These are phyloP conservation scores for Liodrosophila aerea DNA, from an alignment of 2,888 invertebrate species.

Conservation along the genomic window DNA sequence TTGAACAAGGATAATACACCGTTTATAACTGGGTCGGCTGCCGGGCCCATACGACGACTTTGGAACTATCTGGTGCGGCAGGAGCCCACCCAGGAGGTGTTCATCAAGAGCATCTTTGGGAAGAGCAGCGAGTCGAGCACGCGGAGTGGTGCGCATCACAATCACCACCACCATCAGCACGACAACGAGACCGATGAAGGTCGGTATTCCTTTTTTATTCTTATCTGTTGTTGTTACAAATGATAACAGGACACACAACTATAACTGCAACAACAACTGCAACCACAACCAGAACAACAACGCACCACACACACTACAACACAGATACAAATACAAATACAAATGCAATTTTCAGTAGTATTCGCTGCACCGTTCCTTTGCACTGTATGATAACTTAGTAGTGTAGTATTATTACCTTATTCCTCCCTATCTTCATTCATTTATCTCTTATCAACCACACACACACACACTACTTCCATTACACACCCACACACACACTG, in stretches of 20 bases:
- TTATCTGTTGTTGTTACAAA: conserved; percentile 44
- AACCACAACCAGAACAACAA: neutral
- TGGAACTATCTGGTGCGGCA: conserved; percentile 97
- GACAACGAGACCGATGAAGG: conserved; percentile 81
- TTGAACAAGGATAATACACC: conserved; percentile 97
- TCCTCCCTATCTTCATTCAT: too few relatives aligned
- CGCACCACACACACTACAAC: neutral
- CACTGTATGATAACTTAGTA: neutral
- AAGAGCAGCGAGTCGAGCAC: conserved; percentile 84
- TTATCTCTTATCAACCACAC: too few relatives aligned
- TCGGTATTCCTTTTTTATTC: conserved; percentile 35
- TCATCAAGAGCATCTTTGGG: conserved; percentile 97
- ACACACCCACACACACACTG: too few relatives aligned
- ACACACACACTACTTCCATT: too few relatives aligned
- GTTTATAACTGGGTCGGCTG: conserved; percentile 89
- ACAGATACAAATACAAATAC: neutral
- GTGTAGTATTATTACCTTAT: conserved; percentile 2
- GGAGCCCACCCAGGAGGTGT: conserved; percentile 95
- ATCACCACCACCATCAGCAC: conserved; percentile 51
- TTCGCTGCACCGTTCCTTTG: neutral
- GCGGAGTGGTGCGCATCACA: conserved; percentile 54
- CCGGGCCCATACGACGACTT: conserved; percentile 90
- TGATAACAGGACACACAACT: conserved; percentile 5
- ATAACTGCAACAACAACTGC: conserved; percentile 3
- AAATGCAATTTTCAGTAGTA: neutral